Base-by-base conservation (phyloP, 2,113 vertebrate genomes). In the Cryptoleucopteryx plumbea region DNA sequence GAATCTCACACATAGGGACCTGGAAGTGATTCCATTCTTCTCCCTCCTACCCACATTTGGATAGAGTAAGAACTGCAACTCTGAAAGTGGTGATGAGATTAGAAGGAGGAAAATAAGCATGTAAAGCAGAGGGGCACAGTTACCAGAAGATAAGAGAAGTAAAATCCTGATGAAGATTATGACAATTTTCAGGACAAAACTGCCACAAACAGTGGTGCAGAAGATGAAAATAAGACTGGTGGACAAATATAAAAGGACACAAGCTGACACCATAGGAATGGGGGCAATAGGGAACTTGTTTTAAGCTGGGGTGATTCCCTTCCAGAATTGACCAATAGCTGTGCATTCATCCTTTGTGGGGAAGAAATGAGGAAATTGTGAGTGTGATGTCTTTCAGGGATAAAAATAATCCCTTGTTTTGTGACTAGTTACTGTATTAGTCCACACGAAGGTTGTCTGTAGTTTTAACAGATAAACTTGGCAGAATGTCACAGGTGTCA, bases 281-380 rank as follows among this genome's bases (percentile, higher is more conserved):
- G 1, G 7, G 11, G 1, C 9, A 52, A 25, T 4, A 79, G 0
- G 2, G 10, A 67, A 11, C 5, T 36, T 27, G 3, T 14, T 86
- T 88, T 63, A 40, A 34, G 3, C 1, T 38, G 7, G 5, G 5
- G 0, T 34, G 4, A 22, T 58, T 82, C 26, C 10, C 13, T 70
- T 63, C 11, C 15, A 67, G 36, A 90, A 47, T 0, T 52, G 10
- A 65, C 4, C 8, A 31, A 32, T 2, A 62, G 4, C 0, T 53
- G 6, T 65, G 3, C 8, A n/a, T 62, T 62, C 6, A n/a, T 68
- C 1, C 3, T 67, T 47, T 52, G 7, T 52, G 7, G 9, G 9
- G 10, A 72, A 68, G 9, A 43, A 72, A 63, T 3, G 0, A 52
- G 11, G 43, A 83, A 85, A 56, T 1, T 0, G 0, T 23, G 50